These are phyloP conservation scores for Laspeyria flexula DNA, from an alignment of 2,888 invertebrate genomes.

Conservation along the genomic window DNA sequence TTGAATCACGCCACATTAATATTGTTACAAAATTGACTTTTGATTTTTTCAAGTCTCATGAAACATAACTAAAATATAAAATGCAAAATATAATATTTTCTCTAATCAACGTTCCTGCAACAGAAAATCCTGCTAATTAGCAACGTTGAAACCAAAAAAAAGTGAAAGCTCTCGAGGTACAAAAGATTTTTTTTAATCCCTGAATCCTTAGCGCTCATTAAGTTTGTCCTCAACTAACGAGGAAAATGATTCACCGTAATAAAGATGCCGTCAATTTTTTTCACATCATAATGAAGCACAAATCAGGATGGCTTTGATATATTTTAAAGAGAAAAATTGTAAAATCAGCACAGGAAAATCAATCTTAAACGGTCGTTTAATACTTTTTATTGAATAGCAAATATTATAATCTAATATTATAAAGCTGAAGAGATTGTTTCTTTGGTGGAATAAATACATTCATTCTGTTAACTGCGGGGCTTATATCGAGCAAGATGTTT, in stretches of 20 bases:
- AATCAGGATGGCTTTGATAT: slow-evolving; percentile 6
- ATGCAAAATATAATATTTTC: not conserved
- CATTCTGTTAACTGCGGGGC: no score
- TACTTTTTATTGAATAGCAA: no score
- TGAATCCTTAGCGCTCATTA: slow-evolving; percentile 44
- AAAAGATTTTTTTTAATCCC: slow-evolving; percentile 32
- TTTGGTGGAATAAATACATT: no score
- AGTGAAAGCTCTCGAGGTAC: slow-evolving; percentile 21
- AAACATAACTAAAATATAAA: not conserved
- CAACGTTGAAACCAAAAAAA: slow-evolving; percentile 21
- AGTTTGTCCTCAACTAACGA: slow-evolving; percentile 28
- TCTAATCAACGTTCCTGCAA: slow-evolving; percentile 23
- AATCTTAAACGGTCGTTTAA: not conserved
- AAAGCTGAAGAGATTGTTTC: no score
- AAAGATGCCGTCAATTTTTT: slow-evolving; percentile 33
- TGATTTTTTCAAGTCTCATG: not conserved
- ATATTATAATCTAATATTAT: no score
- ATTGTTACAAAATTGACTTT: not conserved
- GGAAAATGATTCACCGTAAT: slow-evolving; percentile 33
- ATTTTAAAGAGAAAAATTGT: slow-evolving; percentile 9
- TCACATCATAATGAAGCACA: slow-evolving; percentile 18
- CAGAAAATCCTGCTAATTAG: slow-evolving; percentile 38
- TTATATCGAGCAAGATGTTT: no score
- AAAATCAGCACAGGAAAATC: slow-evolving; percentile 1
- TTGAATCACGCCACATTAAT: no score